Percentiles rank a stretch among this genome's conserved stretches.
phyloP scores from a whole-genome alignment of 2,113 vertebrate genomes.

The Chiloscyllium plagiosum region DNA sequence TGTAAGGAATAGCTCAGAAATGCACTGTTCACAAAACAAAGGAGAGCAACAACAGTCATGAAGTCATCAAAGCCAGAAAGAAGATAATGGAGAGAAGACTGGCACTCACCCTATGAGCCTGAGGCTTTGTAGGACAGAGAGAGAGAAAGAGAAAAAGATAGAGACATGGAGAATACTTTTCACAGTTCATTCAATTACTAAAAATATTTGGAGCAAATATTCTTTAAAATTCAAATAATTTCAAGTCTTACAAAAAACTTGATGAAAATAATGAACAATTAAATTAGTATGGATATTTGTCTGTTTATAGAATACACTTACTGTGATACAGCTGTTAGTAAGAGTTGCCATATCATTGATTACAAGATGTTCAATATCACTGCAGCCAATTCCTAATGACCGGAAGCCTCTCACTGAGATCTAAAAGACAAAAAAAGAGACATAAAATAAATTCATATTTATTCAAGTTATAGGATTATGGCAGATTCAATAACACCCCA shows the following conservation, averaged over 20 bases:
- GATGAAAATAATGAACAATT: not conserved
- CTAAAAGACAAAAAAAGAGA: conserved; percentile 47
- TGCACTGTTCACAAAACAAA: not conserved
- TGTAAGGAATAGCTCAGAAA: not conserved
- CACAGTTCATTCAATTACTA: not conserved
- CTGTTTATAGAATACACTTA: conserved; percentile 49
- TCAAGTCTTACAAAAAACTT: not conserved
- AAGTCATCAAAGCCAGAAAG: not conserved
- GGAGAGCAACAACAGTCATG: not conserved
- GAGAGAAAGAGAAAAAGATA: not conserved
- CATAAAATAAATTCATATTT: not conserved
- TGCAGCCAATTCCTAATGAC: conserved; percentile 61
- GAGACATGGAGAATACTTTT: not conserved
- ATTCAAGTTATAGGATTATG: not conserved
- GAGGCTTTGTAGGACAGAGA: not conserved
- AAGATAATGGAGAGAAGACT: not conserved
- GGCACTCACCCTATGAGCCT: not conserved
- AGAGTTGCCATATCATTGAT: conserved; percentile 71
- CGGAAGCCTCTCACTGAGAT: conserved; percentile 69
- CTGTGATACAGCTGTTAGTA: conserved; percentile 65
- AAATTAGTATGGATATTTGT: not conserved
- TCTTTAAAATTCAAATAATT: not conserved
- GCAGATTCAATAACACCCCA: not conserved
- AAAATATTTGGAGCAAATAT: not conserved
- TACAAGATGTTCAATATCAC: conserved; percentile 59